Conservation (phyloP, 2,797 vertebrate genomes). For the Myiothlypis coronata region DNA sequence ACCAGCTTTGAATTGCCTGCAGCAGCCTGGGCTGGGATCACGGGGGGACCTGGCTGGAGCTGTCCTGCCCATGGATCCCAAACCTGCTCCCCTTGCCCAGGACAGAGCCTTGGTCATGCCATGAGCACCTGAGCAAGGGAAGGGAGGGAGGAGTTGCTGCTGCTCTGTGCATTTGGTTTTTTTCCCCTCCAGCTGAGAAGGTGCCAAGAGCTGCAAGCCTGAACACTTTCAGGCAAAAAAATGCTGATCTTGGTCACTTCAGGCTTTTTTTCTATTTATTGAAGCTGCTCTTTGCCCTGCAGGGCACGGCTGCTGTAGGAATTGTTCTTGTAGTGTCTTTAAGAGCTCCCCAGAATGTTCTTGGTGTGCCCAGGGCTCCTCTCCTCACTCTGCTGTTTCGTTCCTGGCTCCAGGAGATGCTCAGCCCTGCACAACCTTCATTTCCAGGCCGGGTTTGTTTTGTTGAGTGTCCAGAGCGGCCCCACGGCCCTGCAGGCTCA, state of each 20-base stretch:
- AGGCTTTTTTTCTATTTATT: no score
- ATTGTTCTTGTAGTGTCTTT: not conserved
- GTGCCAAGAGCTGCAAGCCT: not conserved
- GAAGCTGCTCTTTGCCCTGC: not conserved
- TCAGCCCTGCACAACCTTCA: accelerated
- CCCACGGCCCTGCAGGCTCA: not conserved
- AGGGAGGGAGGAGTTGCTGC: not conserved
- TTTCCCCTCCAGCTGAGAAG: not conserved
- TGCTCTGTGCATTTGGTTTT: not conserved
- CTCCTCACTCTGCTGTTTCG: not conserved
- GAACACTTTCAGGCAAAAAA: no score
- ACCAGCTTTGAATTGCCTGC: not conserved
- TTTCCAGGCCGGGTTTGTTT: not conserved
- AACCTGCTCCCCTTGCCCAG: not conserved
- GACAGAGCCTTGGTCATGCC: accelerated
- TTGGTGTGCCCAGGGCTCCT: not conserved
- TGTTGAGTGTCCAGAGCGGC: not conserved
- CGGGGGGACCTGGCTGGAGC: not conserved
- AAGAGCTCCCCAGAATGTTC: not conserved
- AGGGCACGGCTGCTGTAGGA: not conserved
- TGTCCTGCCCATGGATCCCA: not conserved
- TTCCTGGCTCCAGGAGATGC: not conserved
- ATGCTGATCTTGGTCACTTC: no score
- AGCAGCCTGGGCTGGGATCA: not conserved
- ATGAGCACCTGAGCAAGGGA: accelerated